Percentiles rank a stretch among this genome's conserved stretches.
phyloP scores from a whole-genome alignment of 1,140 invertebrate species.

The Catajapyx aquilonaris region DNA sequence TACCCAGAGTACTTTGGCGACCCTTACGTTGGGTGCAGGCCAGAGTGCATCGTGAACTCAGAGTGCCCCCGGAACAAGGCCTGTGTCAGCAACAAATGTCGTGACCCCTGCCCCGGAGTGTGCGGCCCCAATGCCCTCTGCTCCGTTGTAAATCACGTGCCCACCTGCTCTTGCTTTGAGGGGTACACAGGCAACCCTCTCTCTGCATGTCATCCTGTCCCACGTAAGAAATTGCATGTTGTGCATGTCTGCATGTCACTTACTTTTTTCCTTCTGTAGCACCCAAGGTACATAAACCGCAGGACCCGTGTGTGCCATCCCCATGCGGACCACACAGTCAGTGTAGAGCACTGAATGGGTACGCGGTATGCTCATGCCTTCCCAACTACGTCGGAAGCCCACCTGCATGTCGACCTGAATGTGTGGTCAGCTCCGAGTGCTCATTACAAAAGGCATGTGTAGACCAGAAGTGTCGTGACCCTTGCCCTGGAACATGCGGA shows the following conservation, averaged over 20 bases:
- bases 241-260: neutral
- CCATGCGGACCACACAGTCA: conserved; percentile 43
- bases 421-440: no score
- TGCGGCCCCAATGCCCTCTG: conserved; percentile 24
- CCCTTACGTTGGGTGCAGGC: conserved; percentile 30
- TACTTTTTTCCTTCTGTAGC: neutral
- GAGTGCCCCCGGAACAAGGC: conserved; percentile 25
- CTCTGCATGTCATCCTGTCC: conserved; percentile 24
- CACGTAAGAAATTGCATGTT: neutral
- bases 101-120: conserved; percentile 22
- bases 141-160: conserved; percentile 35
- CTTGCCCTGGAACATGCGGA: conserved; percentile 58
- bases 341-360: conserved; percentile 39
- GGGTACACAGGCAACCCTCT: conserved; percentile 30
- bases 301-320: neutral
- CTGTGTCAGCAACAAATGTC: conserved; percentile 30
- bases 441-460: no score
- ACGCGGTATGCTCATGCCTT: conserved; percentile 52
- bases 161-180: conserved; percentile 36
- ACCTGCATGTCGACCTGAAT: no score
- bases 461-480: no score
- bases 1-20: conserved; percentile 15
- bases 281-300: neutral
- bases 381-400: no score
- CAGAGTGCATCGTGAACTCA: conserved; percentile 42